These are phyloP conservation scores for Campylomormyrus numenius DNA, from an alignment of 2,113 vertebrate species.

Conservation along the genomic window DNA sequence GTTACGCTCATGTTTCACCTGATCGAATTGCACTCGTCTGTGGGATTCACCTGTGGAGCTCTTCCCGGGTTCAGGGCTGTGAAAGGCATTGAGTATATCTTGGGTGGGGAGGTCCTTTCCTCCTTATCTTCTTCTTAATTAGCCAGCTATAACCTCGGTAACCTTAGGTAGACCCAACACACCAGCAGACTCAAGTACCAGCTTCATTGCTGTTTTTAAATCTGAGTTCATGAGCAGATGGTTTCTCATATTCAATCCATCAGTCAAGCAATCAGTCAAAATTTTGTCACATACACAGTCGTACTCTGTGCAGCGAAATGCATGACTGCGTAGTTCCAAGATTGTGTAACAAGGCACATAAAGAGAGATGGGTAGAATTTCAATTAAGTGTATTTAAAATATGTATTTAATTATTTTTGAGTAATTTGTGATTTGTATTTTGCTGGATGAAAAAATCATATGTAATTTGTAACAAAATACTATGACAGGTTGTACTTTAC, in stretches of 20 bases:
- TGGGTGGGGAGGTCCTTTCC: neutral
- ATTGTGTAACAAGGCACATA: neutral
- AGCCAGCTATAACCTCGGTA: neutral
- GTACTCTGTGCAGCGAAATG: too few relatives aligned
- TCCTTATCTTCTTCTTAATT: neutral
- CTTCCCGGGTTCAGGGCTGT: neutral
- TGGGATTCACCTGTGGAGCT: neutral
- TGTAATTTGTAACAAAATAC: neutral
- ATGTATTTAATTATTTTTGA: neutral
- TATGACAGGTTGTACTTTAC: neutral
- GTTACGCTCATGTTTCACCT: conserved; percentile 26
- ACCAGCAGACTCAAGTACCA: neutral
- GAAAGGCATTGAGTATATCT: neutral
- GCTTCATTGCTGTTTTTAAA: neutral
- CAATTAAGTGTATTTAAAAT: neutral
- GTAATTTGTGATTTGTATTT: neutral
- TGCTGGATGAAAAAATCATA: too few relatives aligned
- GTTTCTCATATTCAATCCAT: neutral
- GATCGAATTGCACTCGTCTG: conserved; percentile 23
- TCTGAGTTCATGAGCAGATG: neutral
- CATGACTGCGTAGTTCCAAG: neutral
- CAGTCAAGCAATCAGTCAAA: too few relatives aligned
- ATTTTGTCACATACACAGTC: too few relatives aligned
- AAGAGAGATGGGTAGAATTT: neutral
- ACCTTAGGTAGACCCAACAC: neutral